phyloP scores from a whole-genome alignment of 23 tunicate species.

The Phallusia fumigata region DNA sequence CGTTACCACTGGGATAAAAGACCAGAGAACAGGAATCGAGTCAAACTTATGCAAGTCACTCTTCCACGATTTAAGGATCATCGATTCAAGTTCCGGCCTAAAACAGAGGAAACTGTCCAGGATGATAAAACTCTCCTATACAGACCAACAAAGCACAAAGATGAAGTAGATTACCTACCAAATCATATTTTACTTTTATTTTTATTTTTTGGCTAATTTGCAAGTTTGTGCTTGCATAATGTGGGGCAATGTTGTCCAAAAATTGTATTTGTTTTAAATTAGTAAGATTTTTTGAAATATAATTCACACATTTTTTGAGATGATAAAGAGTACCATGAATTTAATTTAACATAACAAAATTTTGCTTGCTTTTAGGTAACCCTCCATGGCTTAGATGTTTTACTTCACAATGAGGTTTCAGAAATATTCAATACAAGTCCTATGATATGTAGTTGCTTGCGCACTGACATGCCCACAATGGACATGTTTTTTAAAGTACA shows the following conservation, averaged over 20 bases:
- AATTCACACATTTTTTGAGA: too few relatives aligned
- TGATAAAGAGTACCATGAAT: too few relatives aligned
- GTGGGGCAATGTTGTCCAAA: too few relatives aligned
- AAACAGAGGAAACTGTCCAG: background rate
- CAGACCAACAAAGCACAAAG: background rate
- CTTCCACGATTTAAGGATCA: conserved; percentile 39
- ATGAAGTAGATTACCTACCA: background rate
- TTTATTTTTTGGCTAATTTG: too few relatives aligned
- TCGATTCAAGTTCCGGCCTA: background rate
- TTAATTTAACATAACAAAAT: too few relatives aligned
- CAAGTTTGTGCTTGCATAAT: too few relatives aligned
- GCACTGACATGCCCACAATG: conserved; percentile 44
- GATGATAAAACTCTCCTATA: background rate
- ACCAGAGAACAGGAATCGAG: conserved; percentile 45
- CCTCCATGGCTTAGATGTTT: conserved; percentile 69
- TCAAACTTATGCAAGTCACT: conserved; percentile 61
- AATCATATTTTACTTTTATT: too few relatives aligned
- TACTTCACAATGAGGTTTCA: conserved; percentile 58
- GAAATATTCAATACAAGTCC: conserved; percentile 38
- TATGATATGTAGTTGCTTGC: conserved; percentile 50
- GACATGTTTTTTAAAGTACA: conserved; percentile 60
- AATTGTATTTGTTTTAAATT: too few relatives aligned
- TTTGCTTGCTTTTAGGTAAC: too few relatives aligned
- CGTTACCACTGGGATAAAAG: conserved; percentile 80
- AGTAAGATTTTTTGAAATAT: too few relatives aligned